Percentiles rank a stretch among this genome's conserved stretches.
These are phyloP conservation scores for Remorina albescens DNA, from an alignment of 2,797 vertebrate species.

Conservation along the genomic window DNA sequence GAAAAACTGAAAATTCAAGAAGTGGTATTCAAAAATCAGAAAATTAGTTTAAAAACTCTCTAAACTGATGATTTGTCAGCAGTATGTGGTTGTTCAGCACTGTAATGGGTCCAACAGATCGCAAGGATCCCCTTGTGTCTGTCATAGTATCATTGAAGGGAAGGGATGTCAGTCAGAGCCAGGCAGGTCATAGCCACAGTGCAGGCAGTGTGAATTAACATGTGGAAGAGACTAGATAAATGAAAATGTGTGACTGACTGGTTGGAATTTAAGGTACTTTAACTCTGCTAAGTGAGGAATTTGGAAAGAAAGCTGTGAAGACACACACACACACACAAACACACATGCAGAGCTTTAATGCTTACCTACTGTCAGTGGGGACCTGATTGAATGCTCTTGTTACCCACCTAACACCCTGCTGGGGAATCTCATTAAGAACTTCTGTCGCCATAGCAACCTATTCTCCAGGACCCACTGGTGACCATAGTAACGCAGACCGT, in stretches of 20 bases:
- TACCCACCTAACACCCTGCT: slow-evolving; percentile 76
- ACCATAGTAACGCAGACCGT: slow-evolving; percentile 76
- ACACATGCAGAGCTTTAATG: slow-evolving; percentile 45
- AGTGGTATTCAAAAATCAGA: not conserved
- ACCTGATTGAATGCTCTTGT: slow-evolving; percentile 72
- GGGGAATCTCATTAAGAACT: slow-evolving; percentile 82
- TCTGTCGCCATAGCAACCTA: slow-evolving; percentile 79
- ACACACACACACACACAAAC: slow-evolving; percentile 13
- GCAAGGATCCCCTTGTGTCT: slow-evolving; percentile 3
- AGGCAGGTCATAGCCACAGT: not conserved
- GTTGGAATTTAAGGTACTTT: slow-evolving; percentile 35
- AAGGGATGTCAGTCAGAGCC: slow-evolving; percentile 16
- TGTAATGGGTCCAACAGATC: not conserved
- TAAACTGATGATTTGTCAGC: not conserved
- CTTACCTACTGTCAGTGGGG: slow-evolving; percentile 68
- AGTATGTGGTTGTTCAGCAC: slow-evolving; percentile 9
- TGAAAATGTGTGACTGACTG: slow-evolving; percentile 13
- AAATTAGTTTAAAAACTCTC: not conserved
- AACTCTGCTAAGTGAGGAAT: slow-evolving; percentile 38
- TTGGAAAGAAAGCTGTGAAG: slow-evolving; percentile 53
- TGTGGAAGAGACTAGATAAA: slow-evolving; percentile 6
- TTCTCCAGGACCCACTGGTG: slow-evolving; percentile 72
- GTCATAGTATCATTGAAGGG: not conserved
- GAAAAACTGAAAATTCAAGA: too few relatives aligned
- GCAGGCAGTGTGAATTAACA: slow-evolving; percentile 23